These are phyloP conservation scores for Tanaodytes sp. DNA, from an alignment of 2,888 invertebrate genomes.

Conservation along the genomic window DNA sequence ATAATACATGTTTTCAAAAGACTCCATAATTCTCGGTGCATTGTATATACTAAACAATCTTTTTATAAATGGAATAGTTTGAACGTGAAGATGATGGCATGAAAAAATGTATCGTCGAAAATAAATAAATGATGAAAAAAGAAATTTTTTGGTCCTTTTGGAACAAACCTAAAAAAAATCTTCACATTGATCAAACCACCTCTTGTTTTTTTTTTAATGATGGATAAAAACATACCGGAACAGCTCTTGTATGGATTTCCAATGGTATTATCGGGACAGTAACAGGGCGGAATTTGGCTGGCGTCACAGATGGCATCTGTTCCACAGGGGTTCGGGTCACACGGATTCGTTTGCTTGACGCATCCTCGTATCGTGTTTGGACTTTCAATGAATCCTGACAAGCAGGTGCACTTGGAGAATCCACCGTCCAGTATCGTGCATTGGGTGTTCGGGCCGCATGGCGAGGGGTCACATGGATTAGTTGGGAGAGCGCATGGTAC, in stretches of 20 bases:
- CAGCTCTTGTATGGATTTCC: constrained; percentile 90
- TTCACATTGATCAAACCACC: constrained; percentile 30
- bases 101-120: constrained; percentile 2
- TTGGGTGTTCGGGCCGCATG: constrained; percentile 91
- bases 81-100: constrained; percentile 38
- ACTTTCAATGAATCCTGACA: constrained; percentile 87
- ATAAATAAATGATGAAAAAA: neutral
- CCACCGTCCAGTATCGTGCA: constrained; percentile 85
- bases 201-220: too few species aligned
- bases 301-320: constrained; percentile 86
- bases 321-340: constrained; percentile 88
- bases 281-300: constrained; percentile 84
- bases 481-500: constrained; percentile 81
- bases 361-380: constrained; percentile 91
- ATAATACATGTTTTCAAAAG: constrained; percentile 6
- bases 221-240: constrained; percentile 72
- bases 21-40: too few species aligned
- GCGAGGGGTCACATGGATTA: constrained; percentile 88
- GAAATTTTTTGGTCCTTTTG: neutral
- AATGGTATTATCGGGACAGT: constrained; percentile 86
- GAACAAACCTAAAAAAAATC: constrained; percentile 21
- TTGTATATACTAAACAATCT: neutral
- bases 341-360: constrained; percentile 84
- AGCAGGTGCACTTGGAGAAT: constrained; percentile 89
- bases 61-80: constrained; percentile 13